phyloP scores from a whole-genome alignment of 2,113 vertebrate genomes.

The Choloepus hoffmanni region DNA sequence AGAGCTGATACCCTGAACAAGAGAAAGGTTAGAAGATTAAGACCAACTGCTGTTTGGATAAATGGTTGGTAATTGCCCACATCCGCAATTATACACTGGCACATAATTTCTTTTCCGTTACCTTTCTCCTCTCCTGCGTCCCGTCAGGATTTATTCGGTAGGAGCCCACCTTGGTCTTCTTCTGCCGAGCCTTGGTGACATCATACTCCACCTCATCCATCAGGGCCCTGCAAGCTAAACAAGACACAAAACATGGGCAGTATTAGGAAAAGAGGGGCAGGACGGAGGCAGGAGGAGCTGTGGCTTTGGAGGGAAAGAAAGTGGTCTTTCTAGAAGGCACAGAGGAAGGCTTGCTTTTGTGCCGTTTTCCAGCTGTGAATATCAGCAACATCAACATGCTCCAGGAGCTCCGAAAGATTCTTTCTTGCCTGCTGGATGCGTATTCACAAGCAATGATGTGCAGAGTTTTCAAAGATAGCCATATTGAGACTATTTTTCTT shows the following conservation, averaged over 20 bases:
- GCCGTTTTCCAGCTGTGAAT: rapidly evolving
- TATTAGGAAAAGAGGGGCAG: background rate
- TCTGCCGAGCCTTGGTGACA: slow-evolving; percentile 92
- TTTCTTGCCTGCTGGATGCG: background rate
- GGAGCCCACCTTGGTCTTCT: slow-evolving; percentile 93
- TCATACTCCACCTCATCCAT: slow-evolving; percentile 90
- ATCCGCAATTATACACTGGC: slow-evolving; percentile 88
- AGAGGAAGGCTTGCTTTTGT: rapidly evolving
- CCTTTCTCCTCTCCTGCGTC: slow-evolving; percentile 93
- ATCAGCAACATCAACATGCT: rapidly evolving
- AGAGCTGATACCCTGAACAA: slow-evolving; percentile 89
- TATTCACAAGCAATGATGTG: rapidly evolving
- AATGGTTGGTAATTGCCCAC: slow-evolving; percentile 91
- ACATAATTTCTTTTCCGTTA: slow-evolving; percentile 86
- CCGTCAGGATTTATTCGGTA: slow-evolving; percentile 93
- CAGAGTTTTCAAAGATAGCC: background rate
- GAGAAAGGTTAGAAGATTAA: slow-evolving; percentile 91
- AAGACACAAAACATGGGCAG: background rate
- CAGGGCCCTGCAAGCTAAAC: slow-evolving; percentile 90
- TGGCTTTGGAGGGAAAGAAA: background rate
- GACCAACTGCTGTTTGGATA: slow-evolving; percentile 92
- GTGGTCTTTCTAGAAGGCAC: background rate
- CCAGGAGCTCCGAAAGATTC: rapidly evolving
- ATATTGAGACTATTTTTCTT: rapidly evolving
- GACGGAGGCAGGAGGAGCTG: background rate